These are phyloP conservation scores for Tetragnatha versicolor DNA, from an alignment of 1,140 invertebrate genomes.

Conservation along the genomic window DNA sequence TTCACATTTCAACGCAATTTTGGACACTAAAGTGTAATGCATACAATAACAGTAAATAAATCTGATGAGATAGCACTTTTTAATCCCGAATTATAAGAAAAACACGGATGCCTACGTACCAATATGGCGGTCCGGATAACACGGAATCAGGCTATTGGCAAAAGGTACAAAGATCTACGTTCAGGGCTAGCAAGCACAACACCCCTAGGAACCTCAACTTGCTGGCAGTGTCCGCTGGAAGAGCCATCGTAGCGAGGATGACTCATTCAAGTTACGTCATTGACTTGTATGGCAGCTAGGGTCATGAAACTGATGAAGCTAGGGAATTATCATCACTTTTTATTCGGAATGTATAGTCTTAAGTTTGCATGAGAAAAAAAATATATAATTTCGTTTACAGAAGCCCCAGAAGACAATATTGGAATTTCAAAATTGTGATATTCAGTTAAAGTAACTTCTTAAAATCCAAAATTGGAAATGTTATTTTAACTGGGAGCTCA, in stretches of 20 bases:
- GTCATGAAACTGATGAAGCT: constrained; percentile 53
- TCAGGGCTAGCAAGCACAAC: constrained; percentile 48
- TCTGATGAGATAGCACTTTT: neutral
- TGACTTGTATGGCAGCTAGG: constrained; percentile 45
- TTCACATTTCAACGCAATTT: neutral
- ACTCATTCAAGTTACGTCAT: constrained; percentile 50
- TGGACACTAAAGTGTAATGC: neutral
- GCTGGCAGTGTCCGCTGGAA: constrained; percentile 47
- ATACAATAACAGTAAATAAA: constrained; percentile 12
- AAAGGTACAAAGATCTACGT: constrained; percentile 55
- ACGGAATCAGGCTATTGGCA: constrained; percentile 54
- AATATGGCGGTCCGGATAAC: constrained; percentile 55
- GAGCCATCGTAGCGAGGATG: constrained; percentile 49
- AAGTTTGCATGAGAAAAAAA: too few species aligned
- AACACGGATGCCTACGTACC: constrained; percentile 50
- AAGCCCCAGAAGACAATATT: too few species aligned
- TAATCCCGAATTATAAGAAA: constrained; percentile 29
- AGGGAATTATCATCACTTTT: neutral
- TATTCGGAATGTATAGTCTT: too few species aligned
- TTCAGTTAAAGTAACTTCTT: too few species aligned
- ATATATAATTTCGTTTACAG: too few species aligned
- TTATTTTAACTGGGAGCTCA: too few species aligned
- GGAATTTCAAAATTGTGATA: too few species aligned
- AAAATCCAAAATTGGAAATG: too few species aligned
- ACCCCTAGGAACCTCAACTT: constrained; percentile 48